Base-by-base conservation (phyloP, 2,888 invertebrate species). In the Pteria penguin region DNA sequence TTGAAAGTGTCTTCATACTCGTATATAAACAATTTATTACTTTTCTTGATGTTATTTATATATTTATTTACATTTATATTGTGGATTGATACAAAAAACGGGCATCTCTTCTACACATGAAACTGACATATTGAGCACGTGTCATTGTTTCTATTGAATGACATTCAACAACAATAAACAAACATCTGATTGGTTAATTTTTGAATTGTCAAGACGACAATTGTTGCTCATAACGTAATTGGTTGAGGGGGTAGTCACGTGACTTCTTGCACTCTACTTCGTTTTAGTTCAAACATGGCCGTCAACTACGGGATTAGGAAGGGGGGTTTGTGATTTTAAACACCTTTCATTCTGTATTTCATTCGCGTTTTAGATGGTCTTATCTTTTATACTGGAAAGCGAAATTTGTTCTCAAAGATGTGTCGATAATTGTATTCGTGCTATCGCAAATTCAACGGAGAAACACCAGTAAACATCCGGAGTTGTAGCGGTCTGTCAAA, bases 161-260 rank as follows among this genome's bases (percentile, higher is more conserved):
- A 67, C 57, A 52, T 74, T 74, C 70, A 80, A 82, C 79, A 61
- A 67, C 62, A 58, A 78, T 78, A 75, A 80, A 82, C 80, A 82
- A 78, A 76, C 57, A 33, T 76, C 63, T 83, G 77, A 90, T 90
- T 89, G 89, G 90, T 68, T 73, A 58, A 76, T 72, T 68, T 81
- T 84, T 75, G 75, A 84, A 87, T 89, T 79, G 88, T 86, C 89
- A 89, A 89, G 89, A 87, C 88, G 85, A 90, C 89, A 79, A 76
- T 83, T 84, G 84, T 84, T 83, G 83, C 79, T 69, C 33, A 62
- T 61, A 52, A 63, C 67, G 60, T 74, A 75, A 87, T 88, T 90
- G 90, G 90, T 74, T 62, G 33, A 82, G 55, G 45, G 32, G 27
- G 27, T 24, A 61, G 73, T 84, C 89, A 88, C 83, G 84, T 87